A percentile compares a stretch with the other conserved stretches of the same genome.
These are phyloP conservation scores for Saccostrea cuccullata DNA, from an alignment of 1,140 invertebrate genomes.

Conservation along the genomic window DNA sequence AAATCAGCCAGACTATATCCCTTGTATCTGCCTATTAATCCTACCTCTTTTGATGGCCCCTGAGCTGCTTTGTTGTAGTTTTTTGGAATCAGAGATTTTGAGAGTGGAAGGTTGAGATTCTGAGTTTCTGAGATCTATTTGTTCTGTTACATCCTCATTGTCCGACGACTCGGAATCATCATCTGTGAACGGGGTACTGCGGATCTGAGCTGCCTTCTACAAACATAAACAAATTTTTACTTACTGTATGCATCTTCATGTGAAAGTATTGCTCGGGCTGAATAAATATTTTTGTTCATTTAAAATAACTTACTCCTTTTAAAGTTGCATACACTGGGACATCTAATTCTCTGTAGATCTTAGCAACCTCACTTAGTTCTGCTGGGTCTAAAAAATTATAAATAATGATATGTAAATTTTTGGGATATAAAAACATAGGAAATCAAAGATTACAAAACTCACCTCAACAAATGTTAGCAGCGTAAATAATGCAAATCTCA, in stretches of 20 bases:
- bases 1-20: background rate
- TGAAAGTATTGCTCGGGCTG: background rate
- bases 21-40: background rate
- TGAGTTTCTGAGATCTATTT: constrained; percentile 61
- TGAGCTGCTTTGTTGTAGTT: constrained; percentile 70
- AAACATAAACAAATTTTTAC: constrained; percentile 41
- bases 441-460: no score
- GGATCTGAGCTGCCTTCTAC: constrained; percentile 94
- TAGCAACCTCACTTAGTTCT: constrained; percentile 58
- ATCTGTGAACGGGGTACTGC: constrained; percentile 95
- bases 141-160: constrained; percentile 83
- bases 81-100: constrained; percentile 51
- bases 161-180: constrained; percentile 95
- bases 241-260: background rate
- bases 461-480: no score
- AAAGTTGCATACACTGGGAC: constrained; percentile 97
- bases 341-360: constrained; percentile 78
- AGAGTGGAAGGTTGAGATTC: constrained; percentile 41
- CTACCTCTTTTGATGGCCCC: constrained; percentile 66
- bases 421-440: no score
- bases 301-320: constrained; percentile 86
- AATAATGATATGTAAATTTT: background rate
- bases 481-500: no score
- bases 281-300: background rate
- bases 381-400: background rate